Evolutionary conservation across 2,888 invertebrate species (phyloP), one percentile per base, ranked within the genome.

Genomic region (Didymodactylos carnosus): DNA sequence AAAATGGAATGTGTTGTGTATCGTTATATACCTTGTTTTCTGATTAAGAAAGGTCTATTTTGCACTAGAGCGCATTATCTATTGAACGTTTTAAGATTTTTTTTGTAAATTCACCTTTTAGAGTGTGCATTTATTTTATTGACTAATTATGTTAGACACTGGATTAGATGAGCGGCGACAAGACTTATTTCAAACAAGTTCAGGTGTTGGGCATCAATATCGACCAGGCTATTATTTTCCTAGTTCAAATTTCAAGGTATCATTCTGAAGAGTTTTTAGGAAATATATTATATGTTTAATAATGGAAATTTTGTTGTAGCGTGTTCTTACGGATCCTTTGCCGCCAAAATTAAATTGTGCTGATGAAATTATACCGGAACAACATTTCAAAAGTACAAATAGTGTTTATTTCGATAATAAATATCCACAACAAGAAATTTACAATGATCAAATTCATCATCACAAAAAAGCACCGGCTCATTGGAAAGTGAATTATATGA

Each of bases 171-270:
- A 74, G 53, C 74, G 74, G 39, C 71, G 74, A 25, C 74, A 74
- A 72, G 80, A 81, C 76, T 80, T 80, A 79, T 79, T 81, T 75
- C 80, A 80, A 75, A 83, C 83, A 14, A 82, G 82, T 74, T 78
- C 82, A 25, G 83, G 82, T 43, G 81, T 82, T 39, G 83, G 82
- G 16, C 83, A 83, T 76, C 81, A 82, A 73, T 81, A 80, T 76
- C 77, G 82, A 72, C 81, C 82, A 25, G 82, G 83, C 19, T 83
- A 81, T 77, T 82, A 81, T 76, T 83, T 82, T 76, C 83, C 83
- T 11, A 80, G 80, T 76, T 79, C 82, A 27, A 80, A 81, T 72
- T 83, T 82, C 76, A 79, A 80, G 79, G 83, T 83, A 78, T 72
- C 77, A 72, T 27, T 71, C 3, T n/a, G 2, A 11, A 39, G 14